phyloP scores from a whole-genome alignment of 2,113 vertebrate genomes.

The Todiramphus saurophagus region DNA sequence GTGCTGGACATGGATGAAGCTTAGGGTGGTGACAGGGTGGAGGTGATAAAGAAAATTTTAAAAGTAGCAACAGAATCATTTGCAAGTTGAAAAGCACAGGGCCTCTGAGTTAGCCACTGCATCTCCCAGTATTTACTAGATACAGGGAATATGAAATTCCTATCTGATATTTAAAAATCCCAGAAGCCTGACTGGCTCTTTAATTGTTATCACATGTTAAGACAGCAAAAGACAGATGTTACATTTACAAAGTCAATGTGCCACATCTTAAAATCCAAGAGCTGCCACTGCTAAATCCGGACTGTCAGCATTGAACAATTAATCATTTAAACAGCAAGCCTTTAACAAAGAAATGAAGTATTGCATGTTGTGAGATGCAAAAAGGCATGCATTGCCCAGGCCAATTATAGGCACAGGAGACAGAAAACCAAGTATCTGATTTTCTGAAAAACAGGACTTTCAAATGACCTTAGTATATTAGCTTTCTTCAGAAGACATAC shows the following conservation, averaged over 20 bases:
- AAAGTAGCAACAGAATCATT: background rate
- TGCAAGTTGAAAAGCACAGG: background rate
- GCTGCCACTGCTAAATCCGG: background rate
- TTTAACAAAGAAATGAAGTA: slow-evolving; percentile 7
- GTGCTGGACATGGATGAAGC: background rate
- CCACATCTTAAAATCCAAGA: slow-evolving; percentile 3
- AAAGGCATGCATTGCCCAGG: background rate
- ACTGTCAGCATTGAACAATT: background rate
- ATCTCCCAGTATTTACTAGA: background rate
- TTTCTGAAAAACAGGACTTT: background rate
- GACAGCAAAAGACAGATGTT: slow-evolving; percentile 24
- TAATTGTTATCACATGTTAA: background rate
- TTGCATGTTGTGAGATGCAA: background rate
- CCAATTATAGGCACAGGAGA: background rate
- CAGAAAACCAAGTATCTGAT: background rate
- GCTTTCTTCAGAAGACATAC: background rate
- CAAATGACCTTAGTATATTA: background rate
- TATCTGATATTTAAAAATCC: slow-evolving; percentile 13
- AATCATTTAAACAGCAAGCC: background rate
- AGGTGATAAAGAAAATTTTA: background rate
- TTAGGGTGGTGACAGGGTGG: background rate
- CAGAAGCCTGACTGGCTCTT: slow-evolving; percentile 5
- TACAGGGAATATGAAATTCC: background rate
- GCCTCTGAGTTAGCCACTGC: background rate
- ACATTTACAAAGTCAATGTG: background rate